Conservation (phyloP, 1,140 invertebrate species). For the Scaptomyza hsui region DNA sequence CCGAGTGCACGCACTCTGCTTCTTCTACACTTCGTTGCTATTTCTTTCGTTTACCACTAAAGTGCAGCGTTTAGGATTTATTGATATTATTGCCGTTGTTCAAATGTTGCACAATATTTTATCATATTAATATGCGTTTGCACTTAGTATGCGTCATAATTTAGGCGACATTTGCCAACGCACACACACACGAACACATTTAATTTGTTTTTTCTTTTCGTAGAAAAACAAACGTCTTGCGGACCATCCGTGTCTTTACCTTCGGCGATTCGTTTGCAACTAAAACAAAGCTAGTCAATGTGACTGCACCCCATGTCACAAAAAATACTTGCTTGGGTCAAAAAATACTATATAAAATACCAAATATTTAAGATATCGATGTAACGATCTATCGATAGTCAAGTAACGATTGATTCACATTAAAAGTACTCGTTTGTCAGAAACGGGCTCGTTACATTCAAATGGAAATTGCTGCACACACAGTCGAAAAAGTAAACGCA, state of each 20-base stretch:
- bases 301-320: background rate
- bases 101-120: slow-evolving; percentile 45
- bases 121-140: slow-evolving; percentile 47
- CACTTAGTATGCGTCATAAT: slow-evolving; percentile 72
- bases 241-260: slow-evolving; percentile 15
- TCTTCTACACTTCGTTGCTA: slow-evolving; percentile 38
- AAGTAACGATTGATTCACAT: slow-evolving; percentile 3
- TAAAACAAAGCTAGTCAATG: slow-evolving; percentile 21
- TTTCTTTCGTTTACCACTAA: slow-evolving; percentile 24
- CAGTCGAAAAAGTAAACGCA: background rate
- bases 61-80: slow-evolving; percentile 32
- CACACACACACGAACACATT: slow-evolving; percentile 50
- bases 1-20: slow-evolving; percentile 66
- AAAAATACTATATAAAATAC: slow-evolving; percentile 11
- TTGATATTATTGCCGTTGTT: slow-evolving; percentile 28
- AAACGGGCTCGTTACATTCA: background rate
- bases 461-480: background rate
- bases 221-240: slow-evolving; percentile 21
- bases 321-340: background rate
- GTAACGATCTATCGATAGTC: background rate
- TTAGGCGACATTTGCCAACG: slow-evolving; percentile 58
- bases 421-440: background rate
- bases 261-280: slow-evolving; percentile 52
- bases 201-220: slow-evolving; percentile 58
- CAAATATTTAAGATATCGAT: background rate